Evolutionary conservation across 2,113 vertebrate genomes (phyloP), one percentile per base, ranked within the genome.

Genomic region (Tylochromis polylepis): DNA sequence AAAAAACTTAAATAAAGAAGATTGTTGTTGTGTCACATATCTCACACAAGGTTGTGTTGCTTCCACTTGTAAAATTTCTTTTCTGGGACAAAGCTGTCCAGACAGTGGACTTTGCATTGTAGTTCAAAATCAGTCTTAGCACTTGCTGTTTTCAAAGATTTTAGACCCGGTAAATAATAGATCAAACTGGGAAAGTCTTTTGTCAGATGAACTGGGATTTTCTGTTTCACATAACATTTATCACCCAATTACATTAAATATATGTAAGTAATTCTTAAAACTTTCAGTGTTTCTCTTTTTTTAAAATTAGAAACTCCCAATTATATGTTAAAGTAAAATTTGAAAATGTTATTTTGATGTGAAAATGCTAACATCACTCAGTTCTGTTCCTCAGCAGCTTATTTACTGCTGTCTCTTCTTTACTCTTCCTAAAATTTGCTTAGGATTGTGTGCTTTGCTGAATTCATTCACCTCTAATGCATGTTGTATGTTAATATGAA

Each of bases 391-490:
- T 79, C 62, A 31, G 51, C 16, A 55, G 8, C 70, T 53, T 58
- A 11, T 60, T 79, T 80, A 51, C 11, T 11, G n/a, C 67, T 22
- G 10, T 62, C 16, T 78, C 20, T 57, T 49, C 20, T 57, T 34
- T 4, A 38, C 11, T 65, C 29, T 65, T 6, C 6, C 22, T 11
- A 18, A 14, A 27, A 27, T 20, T 59, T 65, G 41, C 6, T 70
- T 11, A 46, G 11, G 10, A 65, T 11, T 81, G 29, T 85, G 84
- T 92, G 83, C 65, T 75, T 38, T 87, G 77, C 18, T 82, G n/a
- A 81, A 18, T 91, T 78, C 3, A 58, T 59, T 53, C 46, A 55
- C 43, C 83, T 57, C 27, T 59, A 79, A 81, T 85, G 94, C 93
- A 94, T 93, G 92, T 79, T 75, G 43, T 20, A 51, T 67, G 55